Evolutionary conservation across 2,888 invertebrate genomes (phyloP), one percentile per base, ranked within the genome.

Genomic region (Ophonus ardosiacus): DNA sequence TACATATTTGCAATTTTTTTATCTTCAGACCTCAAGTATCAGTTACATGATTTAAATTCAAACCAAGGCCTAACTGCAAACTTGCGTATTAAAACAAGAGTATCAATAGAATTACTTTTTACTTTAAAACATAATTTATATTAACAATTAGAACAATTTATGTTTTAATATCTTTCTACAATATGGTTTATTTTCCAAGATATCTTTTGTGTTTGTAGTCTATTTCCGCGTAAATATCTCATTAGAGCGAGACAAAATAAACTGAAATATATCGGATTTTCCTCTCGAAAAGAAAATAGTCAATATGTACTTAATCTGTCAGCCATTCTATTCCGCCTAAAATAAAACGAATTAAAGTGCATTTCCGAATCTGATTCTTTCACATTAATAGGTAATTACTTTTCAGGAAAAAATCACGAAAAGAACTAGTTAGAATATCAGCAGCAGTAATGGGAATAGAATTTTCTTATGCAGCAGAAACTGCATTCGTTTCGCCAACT

Each of bases 391-490:
- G n/a, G n/a, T n/a, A 51, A 13, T 51, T 51, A 51, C 13, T 51
- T 51, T 51, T 51, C 43, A 51, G 43, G 91, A 92, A 93, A 87
- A 98, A 98, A 92, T 95, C 95, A 13, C 93, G 96, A 17, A 91
- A 93, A 78, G 98, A 98, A 90, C 91, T 98, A 87, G 94, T 98
- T 87, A 93, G 97, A 8, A 95, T 98, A 87, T 98, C 98, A 18
- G 96, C 98, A 0, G 98, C 98, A 0, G 98, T 99, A 0, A 98
- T 98, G 96, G 98, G 99, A 0, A 98, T 99, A 85, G 98, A 99
- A 90, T 98, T 99, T 91, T 98, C 98, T 0, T 99, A 99, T 90
- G 98, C 99, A 0, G 98, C 98, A 0, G 98, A 99, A 92, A 99
- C 98, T 0, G 98, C 98, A 0, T 98, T 98, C 91, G 98, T 98